phyloP scores from a whole-genome alignment of 2,797 vertebrate species.

The Mormyrops boulengeri region DNA sequence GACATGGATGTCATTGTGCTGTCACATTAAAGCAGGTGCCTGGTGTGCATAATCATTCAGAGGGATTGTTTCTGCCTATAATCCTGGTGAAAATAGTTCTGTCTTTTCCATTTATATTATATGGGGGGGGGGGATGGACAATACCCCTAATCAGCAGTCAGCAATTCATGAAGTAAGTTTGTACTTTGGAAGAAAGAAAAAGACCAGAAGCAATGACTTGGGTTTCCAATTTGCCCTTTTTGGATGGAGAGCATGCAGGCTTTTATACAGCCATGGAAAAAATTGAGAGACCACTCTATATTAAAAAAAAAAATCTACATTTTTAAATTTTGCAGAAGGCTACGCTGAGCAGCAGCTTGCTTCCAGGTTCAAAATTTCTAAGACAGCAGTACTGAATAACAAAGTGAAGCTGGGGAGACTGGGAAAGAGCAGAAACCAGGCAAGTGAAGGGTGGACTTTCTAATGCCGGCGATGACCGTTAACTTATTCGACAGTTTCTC shows the following conservation, averaged over 20 bases:
- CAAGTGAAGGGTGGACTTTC: neutral
- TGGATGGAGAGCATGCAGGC: neutral
- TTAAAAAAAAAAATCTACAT: neutral
- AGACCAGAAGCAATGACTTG: neutral
- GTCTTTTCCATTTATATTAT: neutral
- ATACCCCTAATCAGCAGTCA: neutral
- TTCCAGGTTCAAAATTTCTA: neutral
- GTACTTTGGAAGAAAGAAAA: neutral
- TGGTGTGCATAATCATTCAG: neutral
- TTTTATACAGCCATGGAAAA: neutral
- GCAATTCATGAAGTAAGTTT: neutral
- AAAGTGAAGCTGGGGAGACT: neutral
- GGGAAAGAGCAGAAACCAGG: neutral
- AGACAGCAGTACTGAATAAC: neutral
- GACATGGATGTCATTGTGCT: neutral
- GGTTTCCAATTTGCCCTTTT: neutral
- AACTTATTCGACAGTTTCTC: neutral
- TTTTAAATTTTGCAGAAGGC: neutral
- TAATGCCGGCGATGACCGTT: neutral
- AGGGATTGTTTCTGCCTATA: neutral
- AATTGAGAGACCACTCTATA: neutral
- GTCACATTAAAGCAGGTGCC: neutral
- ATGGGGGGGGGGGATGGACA: neutral
- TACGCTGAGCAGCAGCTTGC: neutral
- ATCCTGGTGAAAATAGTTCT: neutral